Evolutionary conservation across 1,140 invertebrate genomes (phyloP), one percentile per base, ranked within the genome.

Genomic region (Akabosia matsudoensis): DNA sequence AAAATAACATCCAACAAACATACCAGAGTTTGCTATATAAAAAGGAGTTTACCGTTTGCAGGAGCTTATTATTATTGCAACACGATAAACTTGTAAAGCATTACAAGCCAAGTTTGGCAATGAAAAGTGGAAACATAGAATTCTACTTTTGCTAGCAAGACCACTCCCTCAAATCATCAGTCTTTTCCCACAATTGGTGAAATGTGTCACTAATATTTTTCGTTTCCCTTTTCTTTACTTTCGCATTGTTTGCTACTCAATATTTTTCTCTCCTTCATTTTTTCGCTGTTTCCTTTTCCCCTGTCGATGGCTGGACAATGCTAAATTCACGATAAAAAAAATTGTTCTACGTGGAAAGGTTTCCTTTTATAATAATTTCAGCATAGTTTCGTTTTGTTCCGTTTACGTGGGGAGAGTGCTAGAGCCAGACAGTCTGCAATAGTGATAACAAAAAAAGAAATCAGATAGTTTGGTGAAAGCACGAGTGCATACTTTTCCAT

Each of bases 161-260:
- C 54, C 54, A 56, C 54, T 56, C 54, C 54, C 54, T 56, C 54
- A 7, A 56, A 56, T 56, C 54, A 56, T 56, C 54, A 56, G 14
- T 22, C 10, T 24, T 56, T 3, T 56, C 54, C 22, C 54, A 56
- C 54, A 56, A 56, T 56, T 56, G 54, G 54, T 56, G 54, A 56
- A 56, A 56, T 56, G 54, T 56, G 54, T 56, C 54, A 56, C 54
- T 56, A 45, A 45, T 45, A 56, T 56, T 56, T 56, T 56, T 22
- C 22, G 10, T 56, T 22, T 56, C 54, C 22, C 54, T 56, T 10
- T 56, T 22, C 54, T 56, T 45, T 18, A 56, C 24, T 56, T 56
- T 10, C 54, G 54, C 22, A 56, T 45, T 45, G 37, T n/a, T n/a
- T n/a, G n/a, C n/a, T 45, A 45, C 37, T 10, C 37, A 45, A 45